Conservation (phyloP, 2,113 vertebrate genomes). For the Glaucomys volans region DNA sequence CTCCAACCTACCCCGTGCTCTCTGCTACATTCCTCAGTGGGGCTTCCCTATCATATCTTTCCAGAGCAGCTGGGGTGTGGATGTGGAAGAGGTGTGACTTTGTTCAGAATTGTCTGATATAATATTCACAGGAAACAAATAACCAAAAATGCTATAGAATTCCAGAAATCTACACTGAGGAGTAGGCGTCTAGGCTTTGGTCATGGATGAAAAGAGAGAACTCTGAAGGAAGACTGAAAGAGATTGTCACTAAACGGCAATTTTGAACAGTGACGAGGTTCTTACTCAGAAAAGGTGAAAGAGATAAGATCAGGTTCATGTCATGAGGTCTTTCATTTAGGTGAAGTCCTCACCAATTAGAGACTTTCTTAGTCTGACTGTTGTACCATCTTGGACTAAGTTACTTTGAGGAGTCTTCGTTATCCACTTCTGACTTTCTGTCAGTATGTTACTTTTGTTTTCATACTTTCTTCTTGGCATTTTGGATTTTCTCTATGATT, state of each 20-base stretch:
- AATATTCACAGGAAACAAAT: slow-evolving; percentile 17
- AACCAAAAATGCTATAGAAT: not conserved
- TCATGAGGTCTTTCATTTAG: not conserved
- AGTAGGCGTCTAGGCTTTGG: not conserved
- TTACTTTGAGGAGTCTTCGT: not conserved
- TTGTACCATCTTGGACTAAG: not conserved
- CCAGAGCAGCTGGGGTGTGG: not conserved
- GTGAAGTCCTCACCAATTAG: not conserved
- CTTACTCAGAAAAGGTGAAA: not conserved
- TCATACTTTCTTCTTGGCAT: not conserved
- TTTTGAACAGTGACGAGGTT: not conserved
- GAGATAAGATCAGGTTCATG: not conserved
- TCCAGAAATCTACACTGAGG: not conserved
- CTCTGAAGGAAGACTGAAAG: not conserved
- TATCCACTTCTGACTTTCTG: not conserved
- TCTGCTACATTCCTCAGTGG: not conserved
- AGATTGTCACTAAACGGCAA: not conserved
- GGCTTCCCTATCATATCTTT: not conserved
- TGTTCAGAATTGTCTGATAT: not conserved
- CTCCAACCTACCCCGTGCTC: not conserved
- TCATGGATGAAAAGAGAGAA: not conserved
- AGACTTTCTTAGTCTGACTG: not conserved
- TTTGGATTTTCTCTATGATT: not conserved
- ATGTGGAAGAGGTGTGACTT: not conserved
- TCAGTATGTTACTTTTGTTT: not conserved